A percentile compares a stretch with the other conserved stretches of the same genome.
These are phyloP conservation scores for Suillia variegata DNA, from an alignment of 2,888 invertebrate species.

Conservation along the genomic window DNA sequence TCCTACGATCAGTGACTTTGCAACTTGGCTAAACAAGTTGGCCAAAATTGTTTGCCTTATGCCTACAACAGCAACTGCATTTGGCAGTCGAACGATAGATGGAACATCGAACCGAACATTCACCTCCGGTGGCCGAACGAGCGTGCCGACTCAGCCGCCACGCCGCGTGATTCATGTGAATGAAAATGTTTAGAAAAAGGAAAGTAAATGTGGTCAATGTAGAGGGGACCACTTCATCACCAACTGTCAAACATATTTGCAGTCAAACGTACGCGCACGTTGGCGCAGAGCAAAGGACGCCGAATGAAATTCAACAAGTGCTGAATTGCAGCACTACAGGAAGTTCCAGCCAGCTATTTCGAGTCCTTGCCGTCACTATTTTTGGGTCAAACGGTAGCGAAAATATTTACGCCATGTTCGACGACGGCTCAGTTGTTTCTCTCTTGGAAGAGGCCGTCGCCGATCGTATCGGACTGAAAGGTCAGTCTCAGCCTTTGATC, in stretches of 20 bases:
- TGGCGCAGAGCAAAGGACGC: conserved; percentile 16
- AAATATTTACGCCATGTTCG: conserved; percentile 20
- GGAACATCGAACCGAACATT: background rate
- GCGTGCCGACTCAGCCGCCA: conserved; percentile 2
- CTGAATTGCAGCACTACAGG: background rate
- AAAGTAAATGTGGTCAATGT: conserved; percentile 7
- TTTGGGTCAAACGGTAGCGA: conserved; percentile 10
- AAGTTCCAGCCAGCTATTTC: conserved; percentile 8
- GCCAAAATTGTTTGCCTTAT: conserved; percentile 8
- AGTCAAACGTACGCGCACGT: background rate
- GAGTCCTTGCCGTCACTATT: conserved; percentile 20
- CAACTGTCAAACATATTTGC: conserved; percentile 1
- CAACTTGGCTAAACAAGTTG: conserved; percentile 10
- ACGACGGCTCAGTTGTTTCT: conserved; percentile 21
- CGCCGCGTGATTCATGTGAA: conserved; percentile 6
- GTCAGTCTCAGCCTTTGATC: conserved; percentile 17
- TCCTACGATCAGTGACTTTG: conserved; percentile 2
- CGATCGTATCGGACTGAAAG: conserved; percentile 16
- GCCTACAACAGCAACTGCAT: background rate
- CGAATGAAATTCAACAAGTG: conserved; percentile 2
- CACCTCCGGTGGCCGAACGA: background rate
- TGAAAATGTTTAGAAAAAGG: background rate
- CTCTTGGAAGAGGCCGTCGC: conserved; percentile 17
- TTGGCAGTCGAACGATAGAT: too few species aligned
- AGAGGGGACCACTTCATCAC: conserved; percentile 1